Percentiles rank a stretch among this genome's conserved stretches.
phyloP scores from a whole-genome alignment of 2,888 invertebrate genomes.

The Leucophenga maculata region DNA sequence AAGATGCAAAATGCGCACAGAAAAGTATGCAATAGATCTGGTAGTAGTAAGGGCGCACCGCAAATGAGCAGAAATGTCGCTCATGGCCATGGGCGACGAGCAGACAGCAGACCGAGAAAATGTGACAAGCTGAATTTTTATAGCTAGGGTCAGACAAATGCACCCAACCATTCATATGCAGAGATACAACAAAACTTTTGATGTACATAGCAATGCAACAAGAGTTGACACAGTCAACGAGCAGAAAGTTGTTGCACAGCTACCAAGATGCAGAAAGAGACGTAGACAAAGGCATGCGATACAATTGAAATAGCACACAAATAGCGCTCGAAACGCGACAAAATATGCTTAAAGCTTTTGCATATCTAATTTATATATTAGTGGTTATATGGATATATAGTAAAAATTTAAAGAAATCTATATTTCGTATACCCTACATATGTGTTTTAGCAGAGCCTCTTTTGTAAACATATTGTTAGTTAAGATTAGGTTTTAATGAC shows the following conservation, averaged over 20 bases:
- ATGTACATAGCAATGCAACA: background rate
- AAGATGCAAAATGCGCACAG: slow-evolving; percentile 23
- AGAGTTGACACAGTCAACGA: slow-evolving; percentile 10
- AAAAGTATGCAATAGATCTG: background rate
- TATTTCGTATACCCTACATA: too few species aligned
- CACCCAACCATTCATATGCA: background rate
- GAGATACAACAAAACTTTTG: background rate
- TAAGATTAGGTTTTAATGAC: too few species aligned
- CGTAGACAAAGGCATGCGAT: background rate
- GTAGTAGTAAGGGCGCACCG: background rate
- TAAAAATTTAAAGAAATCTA: too few species aligned
- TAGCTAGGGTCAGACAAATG: slow-evolving; percentile 15
- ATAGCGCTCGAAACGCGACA: background rate
- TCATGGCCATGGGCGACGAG: slow-evolving; percentile 14
- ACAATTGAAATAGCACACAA: slow-evolving; percentile 11
- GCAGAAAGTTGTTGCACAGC: background rate
- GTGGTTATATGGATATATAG: too few species aligned
- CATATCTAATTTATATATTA: slow-evolving; percentile 12
- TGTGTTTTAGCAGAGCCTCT: too few species aligned
- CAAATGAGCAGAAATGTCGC: slow-evolving; percentile 4
- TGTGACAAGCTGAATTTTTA: background rate
- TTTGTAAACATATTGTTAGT: too few species aligned
- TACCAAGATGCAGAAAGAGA: background rate
- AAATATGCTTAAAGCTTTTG: background rate
- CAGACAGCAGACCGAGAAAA: background rate